Evolutionary conservation across 2,888 invertebrate species (phyloP).

Genomic region (Phytoseiulus persimilis): DNA sequence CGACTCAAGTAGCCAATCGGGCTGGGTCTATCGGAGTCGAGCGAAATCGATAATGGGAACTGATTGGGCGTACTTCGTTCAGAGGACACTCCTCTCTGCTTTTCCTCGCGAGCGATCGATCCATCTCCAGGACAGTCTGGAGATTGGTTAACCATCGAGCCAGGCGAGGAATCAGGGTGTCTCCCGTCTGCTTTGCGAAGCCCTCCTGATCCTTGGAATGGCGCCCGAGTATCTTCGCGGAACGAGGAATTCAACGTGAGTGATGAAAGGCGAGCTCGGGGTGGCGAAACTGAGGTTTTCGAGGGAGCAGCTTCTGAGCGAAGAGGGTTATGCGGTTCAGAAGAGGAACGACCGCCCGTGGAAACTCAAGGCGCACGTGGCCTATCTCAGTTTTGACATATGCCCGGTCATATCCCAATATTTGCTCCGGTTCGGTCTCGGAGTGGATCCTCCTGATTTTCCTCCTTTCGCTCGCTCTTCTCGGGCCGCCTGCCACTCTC

Average conservation of each 20-base stretch:
- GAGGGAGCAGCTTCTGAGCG: background rate
- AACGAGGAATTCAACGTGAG: background rate
- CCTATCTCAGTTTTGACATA: background rate
- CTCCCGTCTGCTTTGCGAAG: background rate
- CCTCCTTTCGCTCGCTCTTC: background rate
- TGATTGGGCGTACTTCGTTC: no score
- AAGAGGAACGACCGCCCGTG: background rate
- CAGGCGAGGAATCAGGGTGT: no score
- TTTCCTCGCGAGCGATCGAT: no score
- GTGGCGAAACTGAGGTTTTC: background rate
- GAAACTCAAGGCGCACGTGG: background rate
- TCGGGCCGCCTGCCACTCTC: background rate
- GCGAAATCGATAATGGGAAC: no score
- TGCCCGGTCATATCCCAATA: background rate
- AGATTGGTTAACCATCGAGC: no score
- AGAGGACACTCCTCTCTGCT: no score
- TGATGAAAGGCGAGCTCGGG: background rate
- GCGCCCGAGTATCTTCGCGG: background rate
- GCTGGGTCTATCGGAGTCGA: no score
- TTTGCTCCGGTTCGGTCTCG: background rate
- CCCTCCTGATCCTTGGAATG: background rate
- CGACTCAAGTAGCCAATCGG: no score
- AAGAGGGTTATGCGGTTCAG: background rate
- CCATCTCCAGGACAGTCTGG: no score
- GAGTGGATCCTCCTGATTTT: background rate